A percentile compares a stretch with the other conserved stretches of the same genome.
phyloP scores from a whole-genome alignment of 2,113 vertebrate species.

The Lichenostomus cassidix region DNA sequence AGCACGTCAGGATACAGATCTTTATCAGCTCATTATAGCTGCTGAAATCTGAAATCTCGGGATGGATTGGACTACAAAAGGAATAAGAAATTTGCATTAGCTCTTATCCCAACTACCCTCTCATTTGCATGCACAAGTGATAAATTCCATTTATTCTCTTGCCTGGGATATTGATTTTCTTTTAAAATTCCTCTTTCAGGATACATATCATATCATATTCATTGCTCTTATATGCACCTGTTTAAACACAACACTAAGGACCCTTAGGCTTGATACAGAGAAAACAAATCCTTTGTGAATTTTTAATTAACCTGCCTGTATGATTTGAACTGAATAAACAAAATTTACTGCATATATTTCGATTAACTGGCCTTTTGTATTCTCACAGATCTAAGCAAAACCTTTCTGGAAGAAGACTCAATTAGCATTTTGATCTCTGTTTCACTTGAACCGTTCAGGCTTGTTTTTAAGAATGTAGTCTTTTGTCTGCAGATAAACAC shows the following conservation, averaged over 20 bases:
- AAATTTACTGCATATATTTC: constrained; percentile 49
- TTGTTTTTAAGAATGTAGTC: constrained; percentile 21
- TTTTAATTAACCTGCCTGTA: constrained; percentile 62
- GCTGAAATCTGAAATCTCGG: background rate
- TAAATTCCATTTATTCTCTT: constrained; percentile 17
- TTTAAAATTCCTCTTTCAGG: constrained; percentile 26
- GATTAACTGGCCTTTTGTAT: constrained; percentile 45
- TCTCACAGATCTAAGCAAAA: constrained; percentile 51
- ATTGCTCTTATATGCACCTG: constrained; percentile 31
- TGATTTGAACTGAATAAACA: constrained; percentile 43
- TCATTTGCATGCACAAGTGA: constrained; percentile 23
- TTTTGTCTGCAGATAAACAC: constrained; percentile 45
- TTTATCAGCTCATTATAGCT: background rate
- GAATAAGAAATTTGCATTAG: background rate
- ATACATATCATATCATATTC: constrained; percentile 16
- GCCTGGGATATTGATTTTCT: constrained; percentile 44
- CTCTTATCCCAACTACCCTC: background rate
- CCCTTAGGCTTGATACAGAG: constrained; percentile 18
- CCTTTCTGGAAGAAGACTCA: constrained; percentile 53
- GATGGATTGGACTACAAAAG: background rate
- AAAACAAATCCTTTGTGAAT: constrained; percentile 53
- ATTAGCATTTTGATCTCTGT: constrained; percentile 57
- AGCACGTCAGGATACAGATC: background rate
- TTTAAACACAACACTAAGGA: constrained; percentile 28
- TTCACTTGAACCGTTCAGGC: constrained; percentile 32